Evolutionary conservation across 2,888 invertebrate genomes (phyloP), one percentile per base, ranked within the genome.

Genomic region (Ellobium chinense): DNA sequence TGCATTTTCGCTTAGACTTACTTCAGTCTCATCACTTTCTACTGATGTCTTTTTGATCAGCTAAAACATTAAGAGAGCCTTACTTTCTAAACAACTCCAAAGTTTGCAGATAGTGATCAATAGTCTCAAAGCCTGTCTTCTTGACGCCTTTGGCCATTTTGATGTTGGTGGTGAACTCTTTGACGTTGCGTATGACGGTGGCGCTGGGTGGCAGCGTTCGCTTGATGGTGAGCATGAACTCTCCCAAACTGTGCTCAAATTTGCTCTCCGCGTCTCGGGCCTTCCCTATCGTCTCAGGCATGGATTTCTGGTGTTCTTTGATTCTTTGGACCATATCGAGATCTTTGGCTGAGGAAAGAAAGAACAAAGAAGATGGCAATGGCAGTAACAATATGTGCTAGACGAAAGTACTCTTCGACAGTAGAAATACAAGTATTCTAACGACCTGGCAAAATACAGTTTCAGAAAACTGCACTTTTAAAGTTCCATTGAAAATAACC

Each of bases 161-260:
- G 34, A 87, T 82, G 39, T 84, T 82, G 9, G 84, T 85, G 46
- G 85, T 84, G 75, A 89, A 88, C 36, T 91, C 90, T 18, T 75
- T 81, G 24, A 89, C 74, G 21, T 85, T 85, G 29, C 84, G 66
- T 14, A 90, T 83, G 46, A 68, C 60, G 2, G 79, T 78, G 21
- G 82, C 65, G 18, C 79, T 81, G 14, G 84, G 83, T 0, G 90
- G 89, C 7, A 90, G 80, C 21, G 86, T 68, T 9, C 84, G 85
- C 58, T 88, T 87, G 37, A 89, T 79, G n/a, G 83, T 81, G 37
- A 86, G 81, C 69, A 88, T 85, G 82, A 90, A 90, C 73, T 87
- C 88, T 24, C 84, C 85, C n/a, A 90, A 85, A 62, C 84, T 85
- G 29, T 72, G 69, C 70, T 90, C 90, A 46, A 91, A 87, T 9